Percentiles rank a stretch among this genome's conserved stretches.
phyloP scores from a whole-genome alignment of 2,888 invertebrate genomes.

The Lottia gigantea region DNA sequence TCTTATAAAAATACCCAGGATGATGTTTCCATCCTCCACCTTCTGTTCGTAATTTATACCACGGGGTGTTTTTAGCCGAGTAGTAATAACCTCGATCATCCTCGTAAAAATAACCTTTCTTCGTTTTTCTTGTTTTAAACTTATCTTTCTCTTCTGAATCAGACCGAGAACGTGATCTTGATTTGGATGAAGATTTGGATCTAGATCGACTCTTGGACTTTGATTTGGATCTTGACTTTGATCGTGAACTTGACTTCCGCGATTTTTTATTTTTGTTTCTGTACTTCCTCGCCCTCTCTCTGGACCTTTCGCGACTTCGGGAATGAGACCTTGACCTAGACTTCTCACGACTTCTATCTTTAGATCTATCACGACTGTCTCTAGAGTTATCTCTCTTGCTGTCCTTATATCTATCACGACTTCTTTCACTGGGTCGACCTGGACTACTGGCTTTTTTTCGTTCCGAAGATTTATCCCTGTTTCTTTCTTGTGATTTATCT shows the following conservation, averaged over 20 bases:
- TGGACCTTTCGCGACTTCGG: slow-evolving; percentile 12
- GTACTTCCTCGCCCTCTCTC: slow-evolving; percentile 13
- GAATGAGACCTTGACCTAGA: slow-evolving; percentile 8
- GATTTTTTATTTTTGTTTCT: slow-evolving; percentile 20
- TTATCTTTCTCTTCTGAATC: no score
- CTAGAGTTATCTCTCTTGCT: slow-evolving; percentile 10
- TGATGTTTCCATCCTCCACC: background rate
- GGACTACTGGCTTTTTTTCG: slow-evolving; percentile 10
- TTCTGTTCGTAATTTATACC: background rate
- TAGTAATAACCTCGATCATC: background rate
- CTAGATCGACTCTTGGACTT: background rate
- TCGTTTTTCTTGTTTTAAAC: no score
- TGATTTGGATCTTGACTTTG: background rate
- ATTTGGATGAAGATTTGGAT: background rate
- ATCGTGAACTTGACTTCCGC: background rate
- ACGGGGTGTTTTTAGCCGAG: background rate
- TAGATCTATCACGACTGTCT: slow-evolving; percentile 15
- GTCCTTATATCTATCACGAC: slow-evolving; percentile 6
- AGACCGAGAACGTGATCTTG: no score
- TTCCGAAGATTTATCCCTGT: background rate
- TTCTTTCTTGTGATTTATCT: slow-evolving; percentile 2
- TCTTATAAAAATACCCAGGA: background rate
- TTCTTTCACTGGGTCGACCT: background rate
- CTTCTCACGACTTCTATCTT: slow-evolving; percentile 9
- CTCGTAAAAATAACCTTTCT: background rate